These are phyloP conservation scores for Micropoecilia bifurca DNA, from an alignment of 2,797 vertebrate genomes.

Conservation along the genomic window DNA sequence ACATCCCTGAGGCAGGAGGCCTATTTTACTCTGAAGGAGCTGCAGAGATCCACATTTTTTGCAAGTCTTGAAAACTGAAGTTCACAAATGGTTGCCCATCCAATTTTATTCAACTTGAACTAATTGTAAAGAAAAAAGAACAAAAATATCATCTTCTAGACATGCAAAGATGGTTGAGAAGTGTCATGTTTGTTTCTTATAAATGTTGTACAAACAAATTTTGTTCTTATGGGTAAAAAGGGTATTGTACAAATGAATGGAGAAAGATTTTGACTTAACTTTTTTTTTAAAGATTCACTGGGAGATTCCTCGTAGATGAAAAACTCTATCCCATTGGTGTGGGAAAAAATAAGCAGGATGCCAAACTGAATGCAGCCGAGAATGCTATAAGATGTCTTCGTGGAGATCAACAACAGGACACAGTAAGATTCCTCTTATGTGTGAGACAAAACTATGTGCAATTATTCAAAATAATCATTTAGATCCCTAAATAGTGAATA, in stretches of 20 bases:
- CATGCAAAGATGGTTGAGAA: background rate
- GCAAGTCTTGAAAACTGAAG: background rate
- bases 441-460: background rate
- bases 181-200: background rate
- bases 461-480: background rate
- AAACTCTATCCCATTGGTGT: slow-evolving; percentile 48
- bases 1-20: background rate
- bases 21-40: background rate
- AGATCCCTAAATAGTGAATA: background rate
- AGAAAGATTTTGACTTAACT: background rate
- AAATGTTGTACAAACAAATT: background rate
- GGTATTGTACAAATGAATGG: background rate
- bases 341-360: slow-evolving; percentile 73
- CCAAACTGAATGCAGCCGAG: slow-evolving; percentile 72
- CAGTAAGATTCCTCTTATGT: slow-evolving; percentile 44
- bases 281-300: slow-evolving; percentile 33
- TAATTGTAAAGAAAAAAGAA: too few species aligned
- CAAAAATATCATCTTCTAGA: background rate
- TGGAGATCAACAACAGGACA: background rate
- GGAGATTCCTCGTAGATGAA: slow-evolving; percentile 44
- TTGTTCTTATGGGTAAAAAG: background rate
- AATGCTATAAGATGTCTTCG: slow-evolving; percentile 52
- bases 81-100: background rate
- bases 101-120: background rate
- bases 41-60: background rate